Evolutionary conservation across 2,888 invertebrate species (phyloP), one percentile per base, ranked within the genome.

Genomic region (Trachelus iudaicus): DNA sequence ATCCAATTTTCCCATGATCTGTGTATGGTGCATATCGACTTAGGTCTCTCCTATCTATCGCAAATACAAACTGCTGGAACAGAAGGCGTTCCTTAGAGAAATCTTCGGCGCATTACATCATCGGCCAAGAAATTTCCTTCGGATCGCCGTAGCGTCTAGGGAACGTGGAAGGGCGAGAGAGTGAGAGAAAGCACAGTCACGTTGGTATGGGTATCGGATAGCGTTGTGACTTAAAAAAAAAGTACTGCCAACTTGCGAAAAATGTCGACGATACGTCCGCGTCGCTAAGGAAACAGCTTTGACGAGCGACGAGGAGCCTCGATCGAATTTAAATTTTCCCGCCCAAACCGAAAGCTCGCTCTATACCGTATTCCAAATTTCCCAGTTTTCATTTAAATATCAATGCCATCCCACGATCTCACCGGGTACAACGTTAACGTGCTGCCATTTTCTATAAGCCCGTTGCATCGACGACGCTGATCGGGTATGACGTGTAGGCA

Each of bases 391-490:
- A 56, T 56, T 80, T 77, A 81, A 82, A 82, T 82, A 82, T 78
- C 81, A 80, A 80, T 82, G 83, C 84, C 84, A 82, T 79, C 81
- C 80, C 56, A 40, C 40, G 56, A 56, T 56, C 23, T 56, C 56
- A 56, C 23, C 56, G 34, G 34, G 79, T 81, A 81, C 79, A 82
- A 86, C 85, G 90, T 90, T 90, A 91, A 90, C 91, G 88, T 86
- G 89, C 86, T 90, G 91, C 90, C 91, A 88, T 90, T 89, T 87
- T 87, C 89, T 89, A 91, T 91, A 90, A 90, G 90, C 88, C 85
- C 84, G 86, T 85, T 86, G 87, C 88, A 84, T 85, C 86, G 87
- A 86, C 87, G 91, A 90, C 90, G 88, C 89, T 91, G 90, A 91
- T 90, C 89, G 87, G 83, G 81, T 84, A 84, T 88, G 91, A 91